phyloP scores from a whole-genome alignment of 2,797 vertebrate species.

The Enteromius unitaeniatus region DNA sequence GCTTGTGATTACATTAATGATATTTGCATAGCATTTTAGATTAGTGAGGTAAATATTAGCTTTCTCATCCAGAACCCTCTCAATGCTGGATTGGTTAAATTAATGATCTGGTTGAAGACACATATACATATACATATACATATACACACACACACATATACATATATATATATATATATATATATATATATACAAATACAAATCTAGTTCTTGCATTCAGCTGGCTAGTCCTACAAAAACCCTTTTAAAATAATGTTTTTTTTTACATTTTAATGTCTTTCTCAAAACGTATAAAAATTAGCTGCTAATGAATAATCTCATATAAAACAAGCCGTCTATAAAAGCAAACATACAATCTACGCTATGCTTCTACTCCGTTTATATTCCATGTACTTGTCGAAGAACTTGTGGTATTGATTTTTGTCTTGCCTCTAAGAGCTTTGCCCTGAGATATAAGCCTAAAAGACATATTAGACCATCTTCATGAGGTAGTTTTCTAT shows the following conservation, averaged over 20 bases:
- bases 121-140: background rate
- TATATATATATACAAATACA: background rate
- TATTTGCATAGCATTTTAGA: slow-evolving; percentile 25
- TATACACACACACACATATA: background rate
- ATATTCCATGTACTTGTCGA: slow-evolving; percentile 6
- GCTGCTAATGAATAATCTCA: background rate
- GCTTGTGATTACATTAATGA: slow-evolving; percentile 2
- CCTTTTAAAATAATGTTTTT: background rate
- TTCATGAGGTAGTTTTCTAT: slow-evolving; percentile 33
- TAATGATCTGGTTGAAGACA: background rate
- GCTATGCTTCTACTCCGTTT: background rate
- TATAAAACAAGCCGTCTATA: background rate
- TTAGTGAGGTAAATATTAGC: slow-evolving; percentile 9
- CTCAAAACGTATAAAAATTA: background rate
- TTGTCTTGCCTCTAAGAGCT: slow-evolving; percentile 3
- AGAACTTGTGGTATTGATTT: slow-evolving; percentile 16
- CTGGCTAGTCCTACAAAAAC: background rate
- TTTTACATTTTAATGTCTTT: background rate
- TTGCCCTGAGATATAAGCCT: slow-evolving; percentile 24
- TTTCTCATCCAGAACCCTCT: background rate
- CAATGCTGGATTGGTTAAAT: slow-evolving; percentile 8
- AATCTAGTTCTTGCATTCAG: background rate
- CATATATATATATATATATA: no score
- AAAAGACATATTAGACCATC: slow-evolving; percentile 11
- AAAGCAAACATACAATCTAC: background rate